Evolutionary conservation across 1,140 invertebrate species (phyloP).

Genomic region (Drosophila kohkoa): DNA sequence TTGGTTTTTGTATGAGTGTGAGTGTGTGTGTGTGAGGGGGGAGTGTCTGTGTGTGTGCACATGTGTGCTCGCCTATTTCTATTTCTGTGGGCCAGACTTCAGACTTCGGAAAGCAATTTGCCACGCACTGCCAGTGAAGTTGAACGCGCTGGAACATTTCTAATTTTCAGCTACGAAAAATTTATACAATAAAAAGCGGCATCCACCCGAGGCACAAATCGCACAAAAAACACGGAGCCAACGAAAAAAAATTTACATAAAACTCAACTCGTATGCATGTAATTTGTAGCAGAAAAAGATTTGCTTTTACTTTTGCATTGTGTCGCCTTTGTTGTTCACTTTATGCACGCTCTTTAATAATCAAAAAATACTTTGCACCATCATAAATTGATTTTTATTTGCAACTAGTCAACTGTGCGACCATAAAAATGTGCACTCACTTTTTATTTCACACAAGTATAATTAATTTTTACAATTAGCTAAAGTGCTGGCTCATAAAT

Average conservation of each 20-base stretch:
- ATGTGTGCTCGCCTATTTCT: conserved; percentile 7
- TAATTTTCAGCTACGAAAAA: conserved; percentile 83
- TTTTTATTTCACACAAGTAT: not conserved
- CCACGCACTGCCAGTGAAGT: conserved; percentile 82
- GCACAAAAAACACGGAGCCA: conserved; percentile 17
- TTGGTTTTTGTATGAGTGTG: conserved; percentile 48
- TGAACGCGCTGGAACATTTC: conserved; percentile 81
- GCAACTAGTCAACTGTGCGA: conserved; percentile 7
- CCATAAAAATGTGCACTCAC: not conserved
- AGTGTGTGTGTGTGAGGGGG: conserved; percentile 10
- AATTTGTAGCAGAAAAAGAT: conserved; percentile 63
- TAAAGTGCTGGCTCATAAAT: not conserved
- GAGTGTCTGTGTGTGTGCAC: conserved; percentile 20
- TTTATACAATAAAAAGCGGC: conserved; percentile 75
- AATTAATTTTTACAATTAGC: conserved; percentile 11
- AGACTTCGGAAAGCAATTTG: conserved; percentile 83
- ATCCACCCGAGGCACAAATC: conserved; percentile 40
- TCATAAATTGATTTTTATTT: conserved; percentile 16
- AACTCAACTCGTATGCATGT: conserved; percentile 59
- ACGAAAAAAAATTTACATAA: conserved; percentile 51
- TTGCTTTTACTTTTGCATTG: conserved; percentile 45
- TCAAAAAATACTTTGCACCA: conserved; percentile 32
- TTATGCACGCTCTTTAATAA: conserved; percentile 1
- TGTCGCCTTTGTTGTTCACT: conserved; percentile 13
- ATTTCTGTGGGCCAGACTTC: conserved; percentile 52